A percentile compares a stretch with the other conserved stretches of the same genome.
Conservation (phyloP, 1,140 invertebrate species). For the Aphaenogaster floridana region DNA sequence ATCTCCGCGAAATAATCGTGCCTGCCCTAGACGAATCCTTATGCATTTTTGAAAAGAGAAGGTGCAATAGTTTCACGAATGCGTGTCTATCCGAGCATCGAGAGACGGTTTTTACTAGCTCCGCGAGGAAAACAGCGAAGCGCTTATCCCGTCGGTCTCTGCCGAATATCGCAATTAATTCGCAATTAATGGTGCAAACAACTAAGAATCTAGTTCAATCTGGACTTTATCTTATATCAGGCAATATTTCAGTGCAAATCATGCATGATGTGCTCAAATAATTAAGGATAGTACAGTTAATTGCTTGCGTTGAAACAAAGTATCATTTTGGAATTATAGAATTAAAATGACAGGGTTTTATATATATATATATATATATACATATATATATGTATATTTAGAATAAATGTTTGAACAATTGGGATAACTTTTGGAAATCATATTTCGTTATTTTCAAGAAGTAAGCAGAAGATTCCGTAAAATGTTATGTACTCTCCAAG, state of each 20-base stretch:
- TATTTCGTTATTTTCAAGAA: neutral
- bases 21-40: constrained; percentile 78
- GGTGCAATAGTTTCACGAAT: constrained; percentile 63
- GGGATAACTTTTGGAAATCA: neutral
- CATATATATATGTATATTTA: neutral
- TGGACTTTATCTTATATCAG: neutral
- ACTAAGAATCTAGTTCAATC: constrained; percentile 14
- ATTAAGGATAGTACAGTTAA: neutral
- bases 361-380: too few species aligned
- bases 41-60: constrained; percentile 72
- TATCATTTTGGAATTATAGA: neutral
- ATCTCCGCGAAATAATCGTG: constrained; percentile 68
- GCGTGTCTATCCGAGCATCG: constrained; percentile 56
- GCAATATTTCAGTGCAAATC: constrained; percentile 20
- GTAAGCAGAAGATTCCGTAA: neutral
- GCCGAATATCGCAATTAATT: constrained; percentile 59
- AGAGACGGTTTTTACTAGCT: constrained; percentile 54
- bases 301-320: constrained; percentile 31
- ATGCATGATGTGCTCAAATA: constrained; percentile 20
- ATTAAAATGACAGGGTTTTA: neutral
- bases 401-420: neutral
- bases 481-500: neutral
- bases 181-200: constrained; percentile 24
- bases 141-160: constrained; percentile 57
- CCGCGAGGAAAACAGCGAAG: constrained; percentile 33